Conservation (phyloP, 92 coral and sea anemone species). For the Zoanthus sansibaricus region DNA sequence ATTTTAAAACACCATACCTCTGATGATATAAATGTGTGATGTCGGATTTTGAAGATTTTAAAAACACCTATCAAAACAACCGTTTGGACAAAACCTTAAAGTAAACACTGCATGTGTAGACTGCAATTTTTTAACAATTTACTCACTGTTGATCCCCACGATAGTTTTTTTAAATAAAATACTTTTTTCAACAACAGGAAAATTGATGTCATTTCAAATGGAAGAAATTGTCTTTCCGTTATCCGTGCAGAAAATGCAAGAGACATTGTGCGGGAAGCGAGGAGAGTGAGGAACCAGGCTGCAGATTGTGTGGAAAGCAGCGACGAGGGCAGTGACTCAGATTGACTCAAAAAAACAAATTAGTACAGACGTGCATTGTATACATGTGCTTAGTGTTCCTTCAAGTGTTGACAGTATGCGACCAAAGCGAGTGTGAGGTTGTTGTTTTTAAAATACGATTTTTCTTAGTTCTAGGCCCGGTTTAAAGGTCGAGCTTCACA, state of each 20-base stretch:
- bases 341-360: slow-evolving; percentile 10
- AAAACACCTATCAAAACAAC: not conserved
- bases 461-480: slow-evolving; percentile 1
- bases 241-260: not conserved
- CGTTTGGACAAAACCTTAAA: not conserved
- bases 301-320: not conserved
- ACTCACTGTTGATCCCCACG: not conserved
- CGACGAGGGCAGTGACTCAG: slow-evolving; percentile 3
- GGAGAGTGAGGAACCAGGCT: slow-evolving; percentile 1
- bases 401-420: not conserved
- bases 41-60: slow-evolving; percentile 1
- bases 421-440: not conserved
- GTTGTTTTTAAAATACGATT: not conserved
- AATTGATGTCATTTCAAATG: not conserved
- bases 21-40: not conserved
- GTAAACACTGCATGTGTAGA: not conserved
- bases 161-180: not conserved
- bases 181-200: slow-evolving; percentile 10
- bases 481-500: too few relatives aligned
- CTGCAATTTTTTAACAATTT: not conserved
- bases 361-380: slow-evolving; percentile 6
- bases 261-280: slow-evolving; percentile 14
- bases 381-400: not conserved
- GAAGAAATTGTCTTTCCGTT: slow-evolving; percentile 24
- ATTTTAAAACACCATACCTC: not conserved